Percentiles rank a stretch among this genome's conserved stretches.
Evolutionary conservation across 2,113 vertebrate genomes (phyloP).

Genomic region (Phalacrocorax brasilianus): DNA sequence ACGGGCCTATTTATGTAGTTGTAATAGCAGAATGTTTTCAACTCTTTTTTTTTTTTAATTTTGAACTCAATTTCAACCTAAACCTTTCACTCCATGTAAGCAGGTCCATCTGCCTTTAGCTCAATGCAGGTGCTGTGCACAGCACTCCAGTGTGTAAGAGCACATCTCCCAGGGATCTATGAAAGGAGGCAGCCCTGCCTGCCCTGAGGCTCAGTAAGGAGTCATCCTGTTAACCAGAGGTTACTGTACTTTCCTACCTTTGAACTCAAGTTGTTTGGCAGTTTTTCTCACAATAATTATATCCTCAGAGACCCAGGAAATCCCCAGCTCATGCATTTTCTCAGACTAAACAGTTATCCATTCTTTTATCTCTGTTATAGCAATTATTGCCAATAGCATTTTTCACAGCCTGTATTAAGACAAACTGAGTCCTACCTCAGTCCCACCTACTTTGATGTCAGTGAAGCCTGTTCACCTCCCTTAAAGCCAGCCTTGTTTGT

Average conservation of each 20-base stretch:
- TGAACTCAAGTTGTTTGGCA: background rate
- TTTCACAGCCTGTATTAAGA: background rate
- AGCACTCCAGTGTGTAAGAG: background rate
- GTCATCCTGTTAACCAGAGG: background rate
- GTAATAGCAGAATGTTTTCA: background rate
- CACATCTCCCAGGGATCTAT: background rate
- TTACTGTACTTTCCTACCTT: background rate
- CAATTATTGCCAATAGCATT: background rate
- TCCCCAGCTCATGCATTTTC: background rate
- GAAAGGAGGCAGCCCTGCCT: background rate
- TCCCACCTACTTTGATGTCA: background rate
- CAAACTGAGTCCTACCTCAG: background rate
- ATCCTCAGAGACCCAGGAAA: conserved; percentile 1
- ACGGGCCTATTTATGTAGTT: background rate
- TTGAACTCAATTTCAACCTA: background rate
- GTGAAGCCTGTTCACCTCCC: background rate
- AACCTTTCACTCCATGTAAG: background rate
- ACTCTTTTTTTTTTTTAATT: background rate
- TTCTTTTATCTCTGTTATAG: background rate
- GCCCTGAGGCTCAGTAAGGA: background rate
- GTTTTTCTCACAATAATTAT: background rate
- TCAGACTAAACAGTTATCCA: conserved; percentile 22
- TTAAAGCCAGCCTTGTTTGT: background rate
- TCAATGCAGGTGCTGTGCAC: background rate
- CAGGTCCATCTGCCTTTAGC: background rate